Conservation (phyloP, 2,797 vertebrate species). For the Falco columbarius region DNA sequence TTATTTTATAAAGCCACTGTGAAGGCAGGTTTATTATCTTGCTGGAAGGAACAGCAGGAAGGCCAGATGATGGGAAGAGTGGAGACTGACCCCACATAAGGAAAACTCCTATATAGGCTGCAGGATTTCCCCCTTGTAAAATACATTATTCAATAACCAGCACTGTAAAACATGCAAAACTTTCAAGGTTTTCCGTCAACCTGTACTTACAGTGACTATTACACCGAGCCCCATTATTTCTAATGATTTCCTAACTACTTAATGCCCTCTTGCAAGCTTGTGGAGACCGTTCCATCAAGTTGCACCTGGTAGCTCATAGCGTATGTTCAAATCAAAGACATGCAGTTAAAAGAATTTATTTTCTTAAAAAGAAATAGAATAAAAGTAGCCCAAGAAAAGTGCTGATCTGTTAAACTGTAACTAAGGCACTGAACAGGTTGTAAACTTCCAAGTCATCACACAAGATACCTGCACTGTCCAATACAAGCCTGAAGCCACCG, state of each 20-base stretch:
- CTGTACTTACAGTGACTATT: fast-evolving
- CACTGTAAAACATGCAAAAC: fast-evolving
- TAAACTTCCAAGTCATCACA: not conserved
- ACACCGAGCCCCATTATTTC: fast-evolving
- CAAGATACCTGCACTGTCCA: fast-evolving
- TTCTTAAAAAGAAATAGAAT: not conserved
- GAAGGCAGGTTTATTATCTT: not conserved
- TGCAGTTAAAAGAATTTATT: not conserved
- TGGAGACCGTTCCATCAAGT: fast-evolving
- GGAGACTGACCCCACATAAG: not conserved
- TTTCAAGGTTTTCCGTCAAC: fast-evolving
- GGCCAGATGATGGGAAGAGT: not conserved
- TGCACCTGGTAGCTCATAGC: not conserved
- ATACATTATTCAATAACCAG: fast-evolving
- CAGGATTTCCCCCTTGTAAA: not conserved
- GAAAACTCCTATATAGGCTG: not conserved
- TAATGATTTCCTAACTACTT: fast-evolving
- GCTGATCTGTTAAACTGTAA: not conserved
- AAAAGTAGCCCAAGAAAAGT: not conserved
- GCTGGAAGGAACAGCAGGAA: not conserved
- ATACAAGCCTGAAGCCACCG: fast-evolving
- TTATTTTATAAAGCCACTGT: fast-evolving
- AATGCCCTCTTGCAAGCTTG: not conserved
- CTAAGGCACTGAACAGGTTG: slow-evolving; percentile 63
- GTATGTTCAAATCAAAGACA: fast-evolving